phyloP scores from a whole-genome alignment of 2,888 invertebrate species.

The Cheilosia scutellata region DNA sequence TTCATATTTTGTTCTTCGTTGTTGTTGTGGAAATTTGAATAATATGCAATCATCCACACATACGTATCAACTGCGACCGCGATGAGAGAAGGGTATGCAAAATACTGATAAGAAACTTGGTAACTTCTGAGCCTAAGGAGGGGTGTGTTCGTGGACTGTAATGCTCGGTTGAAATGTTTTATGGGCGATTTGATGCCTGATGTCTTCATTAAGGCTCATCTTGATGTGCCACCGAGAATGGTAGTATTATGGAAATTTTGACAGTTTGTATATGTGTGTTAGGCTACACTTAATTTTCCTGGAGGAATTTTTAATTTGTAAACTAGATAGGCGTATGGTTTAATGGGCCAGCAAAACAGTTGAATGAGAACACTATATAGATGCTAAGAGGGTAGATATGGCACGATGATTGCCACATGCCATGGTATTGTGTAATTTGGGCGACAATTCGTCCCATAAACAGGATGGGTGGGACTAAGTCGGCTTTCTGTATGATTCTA shows the following conservation, averaged over 20 bases:
- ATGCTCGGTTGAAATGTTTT: conserved; percentile 58
- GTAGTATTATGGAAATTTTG: conserved; percentile 67
- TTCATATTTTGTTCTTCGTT: not conserved
- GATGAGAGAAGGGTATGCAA: conserved; percentile 34
- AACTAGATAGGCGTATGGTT: conserved; percentile 65
- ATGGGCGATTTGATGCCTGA: conserved; percentile 69
- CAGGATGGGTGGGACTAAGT: too few relatives aligned
- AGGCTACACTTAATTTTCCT: not conserved
- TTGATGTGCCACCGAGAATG: conserved; percentile 45
- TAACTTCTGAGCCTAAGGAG: conserved; percentile 5
- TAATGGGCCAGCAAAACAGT: conserved; percentile 57
- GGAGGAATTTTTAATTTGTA: conserved; percentile 63
- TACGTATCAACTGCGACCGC: not conserved
- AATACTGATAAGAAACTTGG: conserved; percentile 37
- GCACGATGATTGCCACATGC: conserved; percentile 47
- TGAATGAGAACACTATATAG: not conserved
- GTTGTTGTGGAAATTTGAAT: conserved; percentile 42
- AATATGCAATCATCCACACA: conserved; percentile 33
- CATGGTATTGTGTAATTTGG: not conserved
- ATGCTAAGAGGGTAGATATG: conserved; percentile 21
- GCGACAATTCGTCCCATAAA: too few relatives aligned
- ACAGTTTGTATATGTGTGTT: conserved; percentile 14
- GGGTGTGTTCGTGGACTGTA: conserved; percentile 35
- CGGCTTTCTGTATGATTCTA: too few relatives aligned
- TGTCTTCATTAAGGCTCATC: conserved; percentile 68